These are phyloP conservation scores for Elysia crispata DNA, from an alignment of 2,888 invertebrate species.

Conservation along the genomic window DNA sequence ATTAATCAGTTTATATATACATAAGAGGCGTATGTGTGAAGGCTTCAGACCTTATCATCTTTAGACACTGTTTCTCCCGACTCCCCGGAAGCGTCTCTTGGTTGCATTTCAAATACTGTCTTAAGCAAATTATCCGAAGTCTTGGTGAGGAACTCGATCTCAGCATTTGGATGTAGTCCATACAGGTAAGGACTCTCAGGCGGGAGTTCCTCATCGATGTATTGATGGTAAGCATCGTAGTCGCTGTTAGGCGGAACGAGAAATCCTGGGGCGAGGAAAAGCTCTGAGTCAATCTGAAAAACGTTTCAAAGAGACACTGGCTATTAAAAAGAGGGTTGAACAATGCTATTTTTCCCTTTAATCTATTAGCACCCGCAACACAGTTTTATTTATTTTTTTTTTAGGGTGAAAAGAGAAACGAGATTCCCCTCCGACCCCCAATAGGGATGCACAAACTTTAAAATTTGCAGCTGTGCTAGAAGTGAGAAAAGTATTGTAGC, in stretches of 20 bases:
- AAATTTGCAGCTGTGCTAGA: too few relatives aligned
- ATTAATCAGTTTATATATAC: too few relatives aligned
- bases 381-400: too few relatives aligned
- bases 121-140: slow-evolving; percentile 94
- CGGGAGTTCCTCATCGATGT: slow-evolving; percentile 95
- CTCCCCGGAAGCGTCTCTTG: slow-evolving; percentile 91
- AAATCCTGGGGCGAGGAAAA: slow-evolving; percentile 93
- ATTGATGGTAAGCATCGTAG: slow-evolving; percentile 93
- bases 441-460: too few relatives aligned
- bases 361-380: too few relatives aligned
- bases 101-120: slow-evolving; percentile 98
- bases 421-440: too few relatives aligned
- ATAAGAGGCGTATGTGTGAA: too few relatives aligned
- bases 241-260: slow-evolving; percentile 95
- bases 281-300: slow-evolving; percentile 91
- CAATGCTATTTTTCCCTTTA: too few relatives aligned
- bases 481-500: too few relatives aligned
- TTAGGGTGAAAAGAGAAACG: too few relatives aligned
- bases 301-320: neutral
- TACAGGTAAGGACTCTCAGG: slow-evolving; percentile 95
- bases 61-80: slow-evolving; percentile 91
- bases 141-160: slow-evolving; percentile 95
- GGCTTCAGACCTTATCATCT: slow-evolving; percentile 90
- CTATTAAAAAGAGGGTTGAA: too few relatives aligned
- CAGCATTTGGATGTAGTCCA: slow-evolving; percentile 96